These are phyloP conservation scores for Lagenorhynchus albirostris DNA, from an alignment of 2,113 vertebrate species.

Conservation along the genomic window DNA sequence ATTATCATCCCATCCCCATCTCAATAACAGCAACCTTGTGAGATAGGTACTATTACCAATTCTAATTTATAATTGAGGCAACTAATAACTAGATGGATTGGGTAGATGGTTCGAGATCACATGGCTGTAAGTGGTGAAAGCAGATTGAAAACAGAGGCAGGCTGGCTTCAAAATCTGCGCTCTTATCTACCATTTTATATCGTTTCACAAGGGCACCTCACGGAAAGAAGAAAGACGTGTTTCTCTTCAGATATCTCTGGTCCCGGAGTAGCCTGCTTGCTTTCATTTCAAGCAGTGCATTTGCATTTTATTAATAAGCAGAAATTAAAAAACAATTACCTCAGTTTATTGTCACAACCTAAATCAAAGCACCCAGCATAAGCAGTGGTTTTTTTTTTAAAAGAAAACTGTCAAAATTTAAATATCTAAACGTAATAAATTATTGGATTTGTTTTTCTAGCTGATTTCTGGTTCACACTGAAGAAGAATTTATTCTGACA, in stretches of 20 bases:
- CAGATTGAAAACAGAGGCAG: not conserved
- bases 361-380: not conserved
- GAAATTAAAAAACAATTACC: not conserved
- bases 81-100: not conserved
- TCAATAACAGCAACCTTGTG: not conserved
- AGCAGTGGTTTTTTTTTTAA: not conserved
- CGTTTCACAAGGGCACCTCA: not conserved
- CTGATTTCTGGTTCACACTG: not conserved
- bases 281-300: not conserved
- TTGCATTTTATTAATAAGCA: slow-evolving; percentile 28
- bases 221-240: not conserved
- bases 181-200: not conserved
- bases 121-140: not conserved
- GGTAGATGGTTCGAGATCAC: not conserved
- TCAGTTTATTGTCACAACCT: not conserved
- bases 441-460: not conserved
- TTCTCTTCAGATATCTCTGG: not conserved
- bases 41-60: not conserved
- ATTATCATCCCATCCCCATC: not conserved
- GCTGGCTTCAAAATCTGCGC: not conserved
- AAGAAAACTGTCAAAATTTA: not conserved
- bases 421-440: slow-evolving; percentile 1
- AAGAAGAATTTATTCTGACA: not conserved
- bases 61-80: not conserved
- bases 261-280: not conserved